These are phyloP conservation scores for Calephelis virginiensis DNA, from an alignment of 1,140 invertebrate species.

Conservation along the genomic window DNA sequence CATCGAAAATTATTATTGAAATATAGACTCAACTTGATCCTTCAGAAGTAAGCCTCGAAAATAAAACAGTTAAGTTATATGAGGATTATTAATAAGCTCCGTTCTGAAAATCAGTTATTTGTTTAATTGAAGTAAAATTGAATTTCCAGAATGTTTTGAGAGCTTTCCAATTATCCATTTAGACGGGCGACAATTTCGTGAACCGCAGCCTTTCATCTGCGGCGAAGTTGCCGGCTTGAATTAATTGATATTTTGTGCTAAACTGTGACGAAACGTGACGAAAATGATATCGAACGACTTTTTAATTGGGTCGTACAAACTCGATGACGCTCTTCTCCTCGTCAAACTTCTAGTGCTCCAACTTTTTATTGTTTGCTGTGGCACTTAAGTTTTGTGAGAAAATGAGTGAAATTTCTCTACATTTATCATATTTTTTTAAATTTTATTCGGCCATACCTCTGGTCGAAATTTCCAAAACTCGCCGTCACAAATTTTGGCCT, in stretches of 20 bases:
- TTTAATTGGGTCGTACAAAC: slow-evolving; percentile 19
- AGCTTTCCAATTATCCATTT: slow-evolving; percentile 14
- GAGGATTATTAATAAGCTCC: slow-evolving; percentile 3
- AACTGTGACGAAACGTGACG: slow-evolving; percentile 13
- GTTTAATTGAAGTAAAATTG: slow-evolving; percentile 14
- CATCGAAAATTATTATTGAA: no score
- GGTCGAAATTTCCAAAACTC: no score
- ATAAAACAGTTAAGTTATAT: neutral
- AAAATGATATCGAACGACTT: slow-evolving; percentile 16
- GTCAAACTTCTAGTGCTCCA: slow-evolving; percentile 5
- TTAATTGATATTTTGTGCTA: slow-evolving; percentile 16
- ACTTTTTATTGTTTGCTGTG: neutral
- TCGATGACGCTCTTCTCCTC: slow-evolving; percentile 12
- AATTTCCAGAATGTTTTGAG: slow-evolving; percentile 11
- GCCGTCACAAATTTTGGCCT: no score
- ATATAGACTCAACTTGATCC: no score
- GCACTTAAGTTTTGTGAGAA: neutral
- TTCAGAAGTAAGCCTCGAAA: no score
- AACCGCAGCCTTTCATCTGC: slow-evolving; percentile 16
- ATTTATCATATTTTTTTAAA: no score
- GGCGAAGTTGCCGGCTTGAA: slow-evolving; percentile 11
- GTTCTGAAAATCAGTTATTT: slow-evolving; percentile 11
- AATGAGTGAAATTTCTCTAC: neutral
- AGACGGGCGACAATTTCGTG: slow-evolving; percentile 3
- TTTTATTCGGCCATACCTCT: no score